Percentiles rank a stretch among this genome's conserved stretches.
phyloP scores from a whole-genome alignment of 2,797 vertebrate genomes.

The Gallinago solitaria region DNA sequence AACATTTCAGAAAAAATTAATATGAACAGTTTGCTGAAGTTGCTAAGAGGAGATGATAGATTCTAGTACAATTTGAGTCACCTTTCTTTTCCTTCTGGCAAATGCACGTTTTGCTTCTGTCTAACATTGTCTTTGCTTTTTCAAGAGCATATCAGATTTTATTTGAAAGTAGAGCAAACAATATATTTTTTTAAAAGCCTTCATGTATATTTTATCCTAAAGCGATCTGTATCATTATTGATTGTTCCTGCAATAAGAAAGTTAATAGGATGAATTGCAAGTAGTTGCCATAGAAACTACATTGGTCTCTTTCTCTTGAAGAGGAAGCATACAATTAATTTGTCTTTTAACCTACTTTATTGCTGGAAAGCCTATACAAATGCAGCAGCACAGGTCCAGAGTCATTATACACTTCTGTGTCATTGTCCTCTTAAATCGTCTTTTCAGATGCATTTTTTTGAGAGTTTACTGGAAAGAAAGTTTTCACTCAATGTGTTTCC shows the following conservation, averaged over 20 bases:
- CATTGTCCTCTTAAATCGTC: slow-evolving; percentile 50
- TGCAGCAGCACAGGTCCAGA: slow-evolving; percentile 9
- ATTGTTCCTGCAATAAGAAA: slow-evolving; percentile 73
- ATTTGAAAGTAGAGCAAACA: slow-evolving; percentile 67
- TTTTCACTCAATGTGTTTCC: slow-evolving; percentile 17
- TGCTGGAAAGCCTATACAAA: slow-evolving; percentile 44
- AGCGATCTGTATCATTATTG: slow-evolving; percentile 71
- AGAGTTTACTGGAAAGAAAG: slow-evolving; percentile 51
- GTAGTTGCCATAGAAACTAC: slow-evolving; percentile 76
- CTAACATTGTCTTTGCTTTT: slow-evolving; percentile 43
- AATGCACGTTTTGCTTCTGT: not conserved
- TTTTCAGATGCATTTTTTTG: not conserved
- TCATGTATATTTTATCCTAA: slow-evolving; percentile 73
- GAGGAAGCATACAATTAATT: slow-evolving; percentile 70
- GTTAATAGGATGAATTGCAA: slow-evolving; percentile 73
- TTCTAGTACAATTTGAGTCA: slow-evolving; percentile 23
- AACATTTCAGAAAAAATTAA: slow-evolving; percentile 49
- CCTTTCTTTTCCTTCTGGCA: not conserved
- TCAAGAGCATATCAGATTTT: slow-evolving; percentile 50
- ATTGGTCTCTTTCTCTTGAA: slow-evolving; percentile 58
- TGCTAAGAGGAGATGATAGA: not conserved
- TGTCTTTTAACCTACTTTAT: slow-evolving; percentile 73
- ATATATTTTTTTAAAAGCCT: slow-evolving; percentile 57
- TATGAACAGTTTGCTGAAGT: not conserved
- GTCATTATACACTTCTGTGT: slow-evolving; percentile 45